Conservation (phyloP, 92 coral and sea anemone genomes). For the Heliopora coerulea region DNA sequence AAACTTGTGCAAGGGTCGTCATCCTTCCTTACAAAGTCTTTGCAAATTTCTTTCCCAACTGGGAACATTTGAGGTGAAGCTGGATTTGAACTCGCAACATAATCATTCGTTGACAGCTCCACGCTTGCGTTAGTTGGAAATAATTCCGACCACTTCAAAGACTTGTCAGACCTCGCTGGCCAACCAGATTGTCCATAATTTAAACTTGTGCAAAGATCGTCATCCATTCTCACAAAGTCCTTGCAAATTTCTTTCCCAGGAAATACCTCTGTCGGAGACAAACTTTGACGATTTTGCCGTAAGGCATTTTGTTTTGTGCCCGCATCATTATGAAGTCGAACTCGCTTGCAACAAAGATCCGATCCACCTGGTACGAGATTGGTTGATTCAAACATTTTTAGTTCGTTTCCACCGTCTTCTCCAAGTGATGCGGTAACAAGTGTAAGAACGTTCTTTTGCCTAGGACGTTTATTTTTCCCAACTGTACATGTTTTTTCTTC, state of each 20-base stretch:
- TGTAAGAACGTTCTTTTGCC: no score
- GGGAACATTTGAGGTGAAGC: slow-evolving; percentile 58
- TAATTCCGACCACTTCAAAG: no score
- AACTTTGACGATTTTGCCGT: no score
- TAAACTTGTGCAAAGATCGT: not conserved
- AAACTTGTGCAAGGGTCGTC: not conserved
- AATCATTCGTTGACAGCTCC: slow-evolving; percentile 32
- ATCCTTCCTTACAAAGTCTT: no score
- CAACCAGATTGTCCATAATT: not conserved
- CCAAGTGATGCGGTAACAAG: no score
- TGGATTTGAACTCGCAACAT: slow-evolving; percentile 88
- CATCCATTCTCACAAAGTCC: no score
- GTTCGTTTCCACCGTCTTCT: no score
- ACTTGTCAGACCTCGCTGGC: no score
- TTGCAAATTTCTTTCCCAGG: no score
- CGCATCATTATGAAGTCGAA: not conserved
- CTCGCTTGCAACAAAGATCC: not conserved
- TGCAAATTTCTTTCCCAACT: no score
- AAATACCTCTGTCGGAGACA: no score
- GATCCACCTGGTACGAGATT: not conserved
- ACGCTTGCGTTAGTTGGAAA: no score
- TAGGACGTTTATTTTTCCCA: not conserved
- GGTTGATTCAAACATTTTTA: not conserved
- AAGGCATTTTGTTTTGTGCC: not conserved
- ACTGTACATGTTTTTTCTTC: not conserved